A percentile compares a stretch with the other conserved stretches of the same genome.
Conservation (phyloP, 2,888 invertebrate genomes). For the Malthinus flaveolus region DNA sequence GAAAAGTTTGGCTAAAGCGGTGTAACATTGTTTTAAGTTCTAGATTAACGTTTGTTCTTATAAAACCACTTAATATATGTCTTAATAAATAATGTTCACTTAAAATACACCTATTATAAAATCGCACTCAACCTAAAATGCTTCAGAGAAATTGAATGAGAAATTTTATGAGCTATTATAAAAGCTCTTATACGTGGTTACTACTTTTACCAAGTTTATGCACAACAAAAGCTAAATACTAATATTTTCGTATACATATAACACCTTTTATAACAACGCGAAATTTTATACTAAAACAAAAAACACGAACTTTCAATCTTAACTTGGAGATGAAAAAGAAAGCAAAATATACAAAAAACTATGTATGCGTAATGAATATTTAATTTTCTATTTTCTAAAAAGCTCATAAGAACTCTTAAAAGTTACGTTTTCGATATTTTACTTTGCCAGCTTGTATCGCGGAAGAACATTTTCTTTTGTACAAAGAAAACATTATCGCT, state of each 20-base stretch:
- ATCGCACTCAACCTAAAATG: conserved; percentile 32
- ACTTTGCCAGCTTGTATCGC: no score
- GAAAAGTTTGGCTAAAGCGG: conserved; percentile 14
- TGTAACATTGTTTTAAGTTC: conserved; percentile 37
- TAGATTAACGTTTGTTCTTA: conserved; percentile 39
- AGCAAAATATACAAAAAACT: no score
- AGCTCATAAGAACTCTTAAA: no score
- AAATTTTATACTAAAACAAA: conserved; percentile 3
- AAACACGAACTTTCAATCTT: neutral
- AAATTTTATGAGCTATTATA: conserved; percentile 41
- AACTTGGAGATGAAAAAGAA: no score
- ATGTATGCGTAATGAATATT: no score
- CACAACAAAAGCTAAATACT: conserved; percentile 21
- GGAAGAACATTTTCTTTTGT: no score
- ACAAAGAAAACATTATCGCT: no score
- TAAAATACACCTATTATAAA: conserved; percentile 29
- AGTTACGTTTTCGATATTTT: no score
- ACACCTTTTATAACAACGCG: conserved; percentile 14
- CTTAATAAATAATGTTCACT: conserved; percentile 40
- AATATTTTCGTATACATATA: conserved; percentile 18
- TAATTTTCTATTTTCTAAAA: no score
- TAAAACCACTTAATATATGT: conserved; percentile 43
- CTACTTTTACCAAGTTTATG: conserved; percentile 20
- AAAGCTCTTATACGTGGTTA: conserved; percentile 34
- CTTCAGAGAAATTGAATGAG: conserved; percentile 42